Base-by-base conservation (phyloP, 2,888 invertebrate species). In the Eristalinus sepulchralis region DNA sequence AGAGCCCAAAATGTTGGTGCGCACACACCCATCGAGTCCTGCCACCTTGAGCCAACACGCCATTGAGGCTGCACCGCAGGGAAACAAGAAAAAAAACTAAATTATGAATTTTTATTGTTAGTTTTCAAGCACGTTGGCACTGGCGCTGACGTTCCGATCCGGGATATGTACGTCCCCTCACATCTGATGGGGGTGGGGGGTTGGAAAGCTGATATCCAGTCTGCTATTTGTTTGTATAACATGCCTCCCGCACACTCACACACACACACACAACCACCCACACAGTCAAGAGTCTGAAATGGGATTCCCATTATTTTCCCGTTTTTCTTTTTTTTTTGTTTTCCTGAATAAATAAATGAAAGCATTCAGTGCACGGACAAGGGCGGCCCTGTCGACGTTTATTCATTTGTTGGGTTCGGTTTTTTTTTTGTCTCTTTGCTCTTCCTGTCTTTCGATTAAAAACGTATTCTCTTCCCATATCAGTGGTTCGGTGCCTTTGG, bases 51-150 rank as follows among this genome's bases (percentile, higher is more conserved):
- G 55, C 82, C 81, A 77, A 82, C 47, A 47, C 81, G 17, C 77
- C 67, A 81, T 53, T 76, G 47, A 47, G 72, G 67, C 59, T 36
- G 57, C 24, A 47, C 33, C n/a, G 36, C 33, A n/a, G n/a, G n/a
- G n/a, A n/a, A n/a, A n/a, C n/a, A n/a, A n/a, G n/a, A n/a, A n/a
- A 59, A 66, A 22, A 76, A 77, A 68, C 85, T 68, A 82, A 85
- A 85, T 85, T 85, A 85, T 82, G 85, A 85, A 73, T 85, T 85
- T 85, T 85, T 85, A 85, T 82, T 85, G 85, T 85, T 85, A 85
- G 85, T 85, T 85, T 85, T 47, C 57, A 63, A 73, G 77, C 80
- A 73, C 63, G 57, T 73, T 82, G 39, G 77, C 36, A 34, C 36
- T 34, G 47, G 33, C n/a, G 3, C 6, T 24, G 10, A 11, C 27